These are phyloP conservation scores for Denticeps clupeoides DNA, from an alignment of 2,797 vertebrate genomes.

Conservation along the genomic window DNA sequence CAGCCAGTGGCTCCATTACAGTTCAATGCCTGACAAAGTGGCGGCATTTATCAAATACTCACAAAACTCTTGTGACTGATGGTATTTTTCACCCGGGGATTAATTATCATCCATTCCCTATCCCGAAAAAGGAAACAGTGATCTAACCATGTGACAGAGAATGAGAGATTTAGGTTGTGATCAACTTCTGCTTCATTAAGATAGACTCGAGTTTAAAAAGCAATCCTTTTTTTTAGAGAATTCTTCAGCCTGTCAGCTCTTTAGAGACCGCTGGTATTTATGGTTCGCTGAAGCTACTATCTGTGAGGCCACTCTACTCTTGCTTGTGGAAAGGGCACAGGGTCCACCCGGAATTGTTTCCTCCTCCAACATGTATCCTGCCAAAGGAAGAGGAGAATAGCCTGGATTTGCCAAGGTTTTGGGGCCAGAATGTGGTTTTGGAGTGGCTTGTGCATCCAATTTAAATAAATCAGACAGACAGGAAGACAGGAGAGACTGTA, in stretches of 20 bases:
- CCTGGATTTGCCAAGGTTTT: no score
- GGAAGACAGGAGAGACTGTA: no score
- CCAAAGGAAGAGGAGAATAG: no score
- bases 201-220: constrained; percentile 27
- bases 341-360: constrained; percentile 15
- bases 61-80: constrained; percentile 45
- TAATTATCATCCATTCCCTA: constrained; percentile 57
- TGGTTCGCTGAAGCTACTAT: constrained; percentile 11
- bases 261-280: constrained; percentile 21
- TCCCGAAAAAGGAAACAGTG: constrained; percentile 57
- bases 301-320: constrained; percentile 5
- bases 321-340: constrained; percentile 16
- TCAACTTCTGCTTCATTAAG: constrained; percentile 48
- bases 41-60: constrained; percentile 41
- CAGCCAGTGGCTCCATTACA: no score
- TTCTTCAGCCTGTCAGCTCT: constrained; percentile 35
- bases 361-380: no score
- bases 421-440: no score
- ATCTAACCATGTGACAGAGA: constrained; percentile 49
- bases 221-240: constrained; percentile 29
- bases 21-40: no score
- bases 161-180: constrained; percentile 50
- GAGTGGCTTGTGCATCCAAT: no score
- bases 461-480: no score
- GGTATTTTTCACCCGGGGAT: constrained; percentile 47